Evolutionary conservation across 2,888 invertebrate species (phyloP).

Genomic region (Amiota communis): DNA sequence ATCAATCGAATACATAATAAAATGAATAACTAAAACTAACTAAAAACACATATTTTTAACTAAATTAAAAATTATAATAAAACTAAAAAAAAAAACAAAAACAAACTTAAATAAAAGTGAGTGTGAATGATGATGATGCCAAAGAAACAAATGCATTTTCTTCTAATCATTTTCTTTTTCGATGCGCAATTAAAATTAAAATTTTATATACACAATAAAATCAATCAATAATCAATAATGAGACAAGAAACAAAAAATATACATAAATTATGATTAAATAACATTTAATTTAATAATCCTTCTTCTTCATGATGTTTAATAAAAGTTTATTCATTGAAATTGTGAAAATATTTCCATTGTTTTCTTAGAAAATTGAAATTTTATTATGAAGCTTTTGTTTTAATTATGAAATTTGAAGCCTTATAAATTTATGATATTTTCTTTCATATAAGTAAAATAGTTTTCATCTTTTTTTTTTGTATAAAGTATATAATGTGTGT

Average conservation of each 20-base stretch:
- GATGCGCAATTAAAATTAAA: neutral
- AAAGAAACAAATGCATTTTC: conserved; percentile 17
- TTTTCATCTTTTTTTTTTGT: neutral
- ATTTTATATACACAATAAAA: conserved; percentile 9
- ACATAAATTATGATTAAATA: conserved; percentile 20
- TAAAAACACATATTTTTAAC: conserved; percentile 18
- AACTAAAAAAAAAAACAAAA: conserved; percentile 19
- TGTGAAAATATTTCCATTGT: neutral
- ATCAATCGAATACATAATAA: neutral
- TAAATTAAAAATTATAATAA: conserved; percentile 23
- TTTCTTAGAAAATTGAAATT: neutral
- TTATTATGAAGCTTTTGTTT: conserved; percentile 2
- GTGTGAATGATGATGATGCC: neutral
- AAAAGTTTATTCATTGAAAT: conserved; percentile 11
- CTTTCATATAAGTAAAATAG: neutral
- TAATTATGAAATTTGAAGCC: conserved; percentile 18
- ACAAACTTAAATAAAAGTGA: neutral
- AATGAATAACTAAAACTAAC: conserved; percentile 22
- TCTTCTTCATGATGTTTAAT: conserved; percentile 1
- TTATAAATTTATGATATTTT: neutral
- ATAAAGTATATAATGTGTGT: conserved; percentile 7
- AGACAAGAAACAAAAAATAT: too few species aligned
- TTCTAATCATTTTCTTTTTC: conserved; percentile 13
- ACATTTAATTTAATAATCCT: conserved; percentile 9
- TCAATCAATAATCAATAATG: conserved; percentile 22